phyloP scores from a whole-genome alignment of 1,140 invertebrate species.

The Danaus plexippus region DNA sequence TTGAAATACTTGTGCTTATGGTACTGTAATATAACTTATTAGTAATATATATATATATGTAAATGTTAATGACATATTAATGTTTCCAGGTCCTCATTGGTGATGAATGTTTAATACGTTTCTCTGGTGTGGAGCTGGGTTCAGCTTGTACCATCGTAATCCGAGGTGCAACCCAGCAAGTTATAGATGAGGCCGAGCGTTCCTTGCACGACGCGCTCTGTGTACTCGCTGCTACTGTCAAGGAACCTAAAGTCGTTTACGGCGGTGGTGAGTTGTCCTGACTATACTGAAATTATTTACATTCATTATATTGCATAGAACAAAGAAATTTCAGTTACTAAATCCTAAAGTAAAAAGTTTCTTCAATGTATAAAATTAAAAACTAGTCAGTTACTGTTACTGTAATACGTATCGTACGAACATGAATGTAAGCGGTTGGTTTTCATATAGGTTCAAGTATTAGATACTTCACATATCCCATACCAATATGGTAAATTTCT shows the following conservation, averaged over 20 bases:
- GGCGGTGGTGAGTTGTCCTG: constrained; percentile 82
- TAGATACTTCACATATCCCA: no score
- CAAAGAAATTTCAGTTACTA: not conserved
- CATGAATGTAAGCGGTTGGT: no score
- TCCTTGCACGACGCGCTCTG: constrained; percentile 99
- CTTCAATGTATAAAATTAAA: no score
- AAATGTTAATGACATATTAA: no score
- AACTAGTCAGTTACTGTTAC: no score
- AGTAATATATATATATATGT: no score
- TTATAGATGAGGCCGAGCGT: constrained; percentile 98
- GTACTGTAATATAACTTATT: no score
- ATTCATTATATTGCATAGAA: not conserved
- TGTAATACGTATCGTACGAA: no score
- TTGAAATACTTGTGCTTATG: no score
- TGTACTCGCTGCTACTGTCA: constrained; percentile 95
- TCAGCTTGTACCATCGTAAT: constrained; percentile 98
- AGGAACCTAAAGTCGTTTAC: constrained; percentile 91
- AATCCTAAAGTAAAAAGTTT: not conserved
- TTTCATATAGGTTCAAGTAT: no score
- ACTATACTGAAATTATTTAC: not conserved
- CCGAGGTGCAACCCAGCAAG: constrained; percentile 98
- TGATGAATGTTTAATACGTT: constrained; percentile 95
- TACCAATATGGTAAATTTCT: no score
- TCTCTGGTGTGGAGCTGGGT: constrained; percentile 94
- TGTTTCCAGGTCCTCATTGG: constrained; percentile 90